Evolutionary conservation across 2,888 invertebrate genomes (phyloP).

Genomic region (Carterocephalus palaemon): DNA sequence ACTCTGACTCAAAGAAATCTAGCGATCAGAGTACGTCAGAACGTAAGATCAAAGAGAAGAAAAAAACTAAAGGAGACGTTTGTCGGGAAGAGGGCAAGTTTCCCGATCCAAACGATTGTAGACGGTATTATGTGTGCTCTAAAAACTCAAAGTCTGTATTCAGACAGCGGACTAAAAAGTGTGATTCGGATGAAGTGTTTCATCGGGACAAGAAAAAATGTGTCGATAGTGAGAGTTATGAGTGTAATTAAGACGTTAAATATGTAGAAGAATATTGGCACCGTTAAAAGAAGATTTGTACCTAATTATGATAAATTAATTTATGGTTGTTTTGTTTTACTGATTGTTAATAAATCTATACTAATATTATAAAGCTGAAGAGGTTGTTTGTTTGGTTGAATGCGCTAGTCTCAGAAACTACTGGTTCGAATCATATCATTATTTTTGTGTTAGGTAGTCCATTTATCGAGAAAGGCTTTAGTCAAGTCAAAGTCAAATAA

Average conservation of each 20-base stretch:
- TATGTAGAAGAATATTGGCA: background rate
- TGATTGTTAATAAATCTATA: too few species aligned
- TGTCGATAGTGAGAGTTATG: slow-evolving; percentile 53
- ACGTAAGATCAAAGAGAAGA: slow-evolving; percentile 26
- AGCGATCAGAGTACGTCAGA: slow-evolving; percentile 35
- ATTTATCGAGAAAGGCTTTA: too few species aligned
- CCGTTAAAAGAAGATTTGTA: too few species aligned
- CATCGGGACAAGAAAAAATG: slow-evolving; percentile 57
- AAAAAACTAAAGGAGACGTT: slow-evolving; percentile 26
- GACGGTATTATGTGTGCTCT: slow-evolving; percentile 67
- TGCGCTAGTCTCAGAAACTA: too few species aligned
- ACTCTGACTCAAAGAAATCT: slow-evolving; percentile 32
- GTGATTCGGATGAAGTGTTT: slow-evolving; percentile 63
- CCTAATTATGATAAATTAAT: too few species aligned
- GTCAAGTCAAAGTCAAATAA: too few species aligned
- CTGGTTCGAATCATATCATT: too few species aligned
- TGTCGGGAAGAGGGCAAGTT: slow-evolving; percentile 59
- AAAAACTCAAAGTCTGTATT: slow-evolving; percentile 45
- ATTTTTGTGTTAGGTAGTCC: too few species aligned
- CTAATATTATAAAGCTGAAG: too few species aligned
- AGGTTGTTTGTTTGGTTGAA: too few species aligned
- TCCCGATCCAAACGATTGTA: slow-evolving; percentile 56
- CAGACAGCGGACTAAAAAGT: slow-evolving; percentile 57
- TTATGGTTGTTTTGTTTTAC: too few species aligned
- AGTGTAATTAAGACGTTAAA: slow-evolving; percentile 37